phyloP scores from a whole-genome alignment of 2,113 vertebrate species.

The Protobothrops flavoviridis region DNA sequence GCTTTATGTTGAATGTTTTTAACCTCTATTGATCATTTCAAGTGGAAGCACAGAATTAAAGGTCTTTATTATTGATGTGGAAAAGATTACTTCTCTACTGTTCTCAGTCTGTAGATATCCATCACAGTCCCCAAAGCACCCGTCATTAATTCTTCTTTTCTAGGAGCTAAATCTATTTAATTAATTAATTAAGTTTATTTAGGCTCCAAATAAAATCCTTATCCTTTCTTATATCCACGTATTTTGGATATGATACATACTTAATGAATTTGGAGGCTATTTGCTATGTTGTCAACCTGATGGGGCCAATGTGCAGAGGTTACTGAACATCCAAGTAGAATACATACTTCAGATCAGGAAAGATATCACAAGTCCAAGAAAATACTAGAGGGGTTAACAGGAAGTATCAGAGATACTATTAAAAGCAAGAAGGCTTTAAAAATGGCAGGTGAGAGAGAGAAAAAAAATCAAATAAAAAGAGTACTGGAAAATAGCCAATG shows the following conservation, averaged over 20 bases:
- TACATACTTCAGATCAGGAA: background rate
- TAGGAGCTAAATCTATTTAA: constrained; percentile 28
- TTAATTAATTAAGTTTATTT: constrained; percentile 13
- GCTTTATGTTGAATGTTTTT: constrained; percentile 57
- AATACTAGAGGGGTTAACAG: background rate
- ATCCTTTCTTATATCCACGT: background rate
- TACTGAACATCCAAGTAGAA: background rate
- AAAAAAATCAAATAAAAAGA: background rate
- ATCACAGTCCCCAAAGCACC: constrained; percentile 34
- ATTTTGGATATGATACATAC: background rate
- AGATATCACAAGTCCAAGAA: background rate
- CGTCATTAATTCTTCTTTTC: constrained; percentile 26
- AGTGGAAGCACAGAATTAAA: constrained; percentile 61
- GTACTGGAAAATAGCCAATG: background rate
- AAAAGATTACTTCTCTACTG: constrained; percentile 53
- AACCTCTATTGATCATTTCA: constrained; percentile 60
- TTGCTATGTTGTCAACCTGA: background rate
- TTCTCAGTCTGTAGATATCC: constrained; percentile 45
- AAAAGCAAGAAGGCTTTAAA: background rate
- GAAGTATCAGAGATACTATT: background rate
- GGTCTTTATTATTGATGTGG: constrained; percentile 56
- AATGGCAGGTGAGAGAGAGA: background rate
- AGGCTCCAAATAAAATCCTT: background rate
- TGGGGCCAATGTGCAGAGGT: background rate
- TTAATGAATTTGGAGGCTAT: background rate